A percentile compares a stretch with the other conserved stretches of the same genome.
Evolutionary conservation across 1,140 invertebrate genomes (phyloP).

Genomic region (Gonatopus flavifemur): DNA sequence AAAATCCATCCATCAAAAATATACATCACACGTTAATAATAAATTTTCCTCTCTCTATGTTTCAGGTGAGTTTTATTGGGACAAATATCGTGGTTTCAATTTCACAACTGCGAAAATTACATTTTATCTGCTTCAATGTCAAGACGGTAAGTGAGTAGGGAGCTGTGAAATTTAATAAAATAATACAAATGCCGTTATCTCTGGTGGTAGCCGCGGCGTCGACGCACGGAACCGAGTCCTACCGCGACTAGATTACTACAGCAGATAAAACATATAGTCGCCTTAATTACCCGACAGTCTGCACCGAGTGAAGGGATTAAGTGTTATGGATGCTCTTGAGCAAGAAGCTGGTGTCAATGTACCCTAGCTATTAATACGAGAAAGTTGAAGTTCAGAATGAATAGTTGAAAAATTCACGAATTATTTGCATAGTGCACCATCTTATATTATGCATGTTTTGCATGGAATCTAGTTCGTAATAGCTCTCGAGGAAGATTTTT

Average conservation of each 20-base stretch:
- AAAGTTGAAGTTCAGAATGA: too few species aligned
- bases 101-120: slow-evolving; percentile 17
- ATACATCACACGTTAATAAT: slow-evolving; percentile 14
- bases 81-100: slow-evolving; percentile 16
- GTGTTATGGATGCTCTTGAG: not conserved
- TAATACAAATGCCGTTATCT: slow-evolving; percentile 32
- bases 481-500: too few species aligned
- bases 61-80: slow-evolving; percentile 31
- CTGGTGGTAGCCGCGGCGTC: not conserved
- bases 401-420: too few species aligned
- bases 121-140: too few species aligned
- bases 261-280: slow-evolving; percentile 32
- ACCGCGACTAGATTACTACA: slow-evolving; percentile 34
- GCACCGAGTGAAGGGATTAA: slow-evolving; percentile 21
- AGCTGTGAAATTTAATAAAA: slow-evolving; percentile 26
- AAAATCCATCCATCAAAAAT: too few species aligned
- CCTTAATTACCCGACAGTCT: slow-evolving; percentile 38
- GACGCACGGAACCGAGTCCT: slow-evolving; percentile 23
- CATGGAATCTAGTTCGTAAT: too few species aligned
- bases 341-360: too few species aligned
- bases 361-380: too few species aligned
- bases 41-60: slow-evolving; percentile 23
- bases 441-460: too few species aligned
- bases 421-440: too few species aligned
- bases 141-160: slow-evolving; percentile 20